A percentile compares a stretch with the other conserved stretches of the same genome.
These are phyloP conservation scores for Neotragus pygmaeus DNA, from an alignment of 2,113 vertebrate species.

Conservation along the genomic window DNA sequence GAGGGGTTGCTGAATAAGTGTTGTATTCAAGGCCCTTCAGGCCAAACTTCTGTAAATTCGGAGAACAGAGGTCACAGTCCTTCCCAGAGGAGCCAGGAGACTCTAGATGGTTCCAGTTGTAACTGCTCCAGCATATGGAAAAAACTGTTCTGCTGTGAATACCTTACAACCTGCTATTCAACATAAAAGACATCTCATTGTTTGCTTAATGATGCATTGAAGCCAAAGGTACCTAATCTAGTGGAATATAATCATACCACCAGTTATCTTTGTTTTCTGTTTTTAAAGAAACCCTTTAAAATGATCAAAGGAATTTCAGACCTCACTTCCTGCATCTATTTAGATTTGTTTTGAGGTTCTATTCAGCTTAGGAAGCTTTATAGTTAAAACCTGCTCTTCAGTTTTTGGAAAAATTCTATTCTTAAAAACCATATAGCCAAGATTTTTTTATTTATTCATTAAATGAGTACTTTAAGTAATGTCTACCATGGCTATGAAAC, in stretches of 20 bases:
- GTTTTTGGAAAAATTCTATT: background rate
- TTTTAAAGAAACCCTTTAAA: constrained; percentile 43
- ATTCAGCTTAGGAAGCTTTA: background rate
- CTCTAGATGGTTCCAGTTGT: background rate
- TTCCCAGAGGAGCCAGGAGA: background rate
- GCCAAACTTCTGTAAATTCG: background rate
- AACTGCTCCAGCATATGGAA: background rate
- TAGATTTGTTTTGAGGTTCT: constrained; percentile 5
- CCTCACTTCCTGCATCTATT: background rate
- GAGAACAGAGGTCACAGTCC: background rate
- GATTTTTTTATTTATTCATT: background rate
- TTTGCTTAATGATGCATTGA: background rate
- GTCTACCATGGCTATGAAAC: background rate
- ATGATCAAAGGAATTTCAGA: constrained; percentile 20
- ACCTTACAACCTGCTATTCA: background rate
- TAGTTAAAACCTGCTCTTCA: background rate
- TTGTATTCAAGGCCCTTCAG: background rate
- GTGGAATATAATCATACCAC: background rate
- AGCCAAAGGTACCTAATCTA: background rate
- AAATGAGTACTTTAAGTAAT: background rate
- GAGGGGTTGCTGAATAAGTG: background rate
- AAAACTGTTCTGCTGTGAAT: background rate
- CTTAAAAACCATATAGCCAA: background rate
- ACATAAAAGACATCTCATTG: background rate
- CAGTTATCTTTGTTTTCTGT: background rate